These are phyloP conservation scores for Sebastes nivosus DNA, from an alignment of 2,797 vertebrate species.

Conservation along the genomic window DNA sequence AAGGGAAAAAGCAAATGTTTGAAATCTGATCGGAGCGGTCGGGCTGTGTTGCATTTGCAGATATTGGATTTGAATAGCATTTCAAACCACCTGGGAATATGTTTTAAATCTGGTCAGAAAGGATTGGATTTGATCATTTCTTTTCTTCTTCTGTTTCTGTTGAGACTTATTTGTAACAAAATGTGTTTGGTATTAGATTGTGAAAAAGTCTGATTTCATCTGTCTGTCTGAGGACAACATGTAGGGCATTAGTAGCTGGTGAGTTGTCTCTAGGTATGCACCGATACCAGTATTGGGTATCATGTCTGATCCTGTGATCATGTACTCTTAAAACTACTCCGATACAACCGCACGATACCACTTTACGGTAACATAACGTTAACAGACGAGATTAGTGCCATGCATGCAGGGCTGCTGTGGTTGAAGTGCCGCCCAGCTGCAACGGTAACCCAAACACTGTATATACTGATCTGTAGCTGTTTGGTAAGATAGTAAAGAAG, in stretches of 20 bases:
- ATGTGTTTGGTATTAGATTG: background rate
- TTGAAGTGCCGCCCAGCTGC: too few relatives aligned
- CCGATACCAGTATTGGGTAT: too few relatives aligned
- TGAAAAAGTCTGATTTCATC: background rate
- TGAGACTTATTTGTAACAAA: background rate
- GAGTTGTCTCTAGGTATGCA: background rate
- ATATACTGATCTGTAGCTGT: conserved; percentile 11
- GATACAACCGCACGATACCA: too few relatives aligned
- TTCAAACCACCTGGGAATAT: conserved; percentile 25
- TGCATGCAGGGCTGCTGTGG: too few relatives aligned
- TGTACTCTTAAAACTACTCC: too few relatives aligned
- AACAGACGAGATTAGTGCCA: too few relatives aligned
- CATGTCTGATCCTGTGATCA: too few relatives aligned
- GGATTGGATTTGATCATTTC: background rate
- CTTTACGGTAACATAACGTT: too few relatives aligned
- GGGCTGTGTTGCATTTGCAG: conserved; percentile 2
- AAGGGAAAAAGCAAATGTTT: conserved; percentile 5
- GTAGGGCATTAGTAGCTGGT: background rate
- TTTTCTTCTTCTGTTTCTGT: background rate
- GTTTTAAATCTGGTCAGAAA: conserved; percentile 1
- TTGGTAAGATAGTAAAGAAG: conserved; percentile 23
- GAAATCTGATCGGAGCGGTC: conserved; percentile 10
- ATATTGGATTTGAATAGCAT: conserved; percentile 37
- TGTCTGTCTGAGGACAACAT: background rate
- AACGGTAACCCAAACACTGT: too few relatives aligned